Percentiles rank a stretch among this genome's conserved stretches.
Conservation (phyloP, 2,113 vertebrate genomes). For the Gambusia affinis region DNA sequence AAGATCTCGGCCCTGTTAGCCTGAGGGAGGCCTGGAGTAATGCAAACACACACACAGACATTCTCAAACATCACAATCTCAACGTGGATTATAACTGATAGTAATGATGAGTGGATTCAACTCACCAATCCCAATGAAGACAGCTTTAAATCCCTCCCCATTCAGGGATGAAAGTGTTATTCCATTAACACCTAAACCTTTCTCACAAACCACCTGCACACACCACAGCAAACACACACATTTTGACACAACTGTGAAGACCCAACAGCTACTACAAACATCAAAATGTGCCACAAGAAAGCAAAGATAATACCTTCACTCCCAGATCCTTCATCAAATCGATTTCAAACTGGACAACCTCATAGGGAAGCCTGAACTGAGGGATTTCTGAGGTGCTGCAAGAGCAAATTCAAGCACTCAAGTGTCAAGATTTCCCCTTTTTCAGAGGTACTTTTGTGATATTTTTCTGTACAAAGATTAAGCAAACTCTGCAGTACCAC, state of each 20-base stretch:
- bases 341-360: slow-evolving; percentile 90
- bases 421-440: neutral
- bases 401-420: neutral
- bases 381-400: slow-evolving; percentile 88
- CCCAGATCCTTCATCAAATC: slow-evolving; percentile 92
- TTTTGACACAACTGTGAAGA: neutral
- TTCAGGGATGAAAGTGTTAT: slow-evolving; percentile 86
- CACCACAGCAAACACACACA: slow-evolving; percentile 5
- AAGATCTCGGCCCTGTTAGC: slow-evolving; percentile 88
- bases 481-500: no score
- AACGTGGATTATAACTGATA: no score
- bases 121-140: slow-evolving; percentile 94
- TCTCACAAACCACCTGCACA: slow-evolving; percentile 84
- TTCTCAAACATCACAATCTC: neutral
- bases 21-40: slow-evolving; percentile 87
- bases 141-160: slow-evolving; percentile 83
- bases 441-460: neutral
- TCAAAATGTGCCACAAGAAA: neutral
- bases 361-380: slow-evolving; percentile 88
- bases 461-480: neutral
- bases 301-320: slow-evolving; percentile 72
- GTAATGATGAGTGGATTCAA: neutral
- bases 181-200: slow-evolving; percentile 82
- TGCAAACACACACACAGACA: slow-evolving; percentile 16
- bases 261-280: neutral